phyloP scores from a whole-genome alignment of 2,797 vertebrate genomes.

The Malacoraja senta region DNA sequence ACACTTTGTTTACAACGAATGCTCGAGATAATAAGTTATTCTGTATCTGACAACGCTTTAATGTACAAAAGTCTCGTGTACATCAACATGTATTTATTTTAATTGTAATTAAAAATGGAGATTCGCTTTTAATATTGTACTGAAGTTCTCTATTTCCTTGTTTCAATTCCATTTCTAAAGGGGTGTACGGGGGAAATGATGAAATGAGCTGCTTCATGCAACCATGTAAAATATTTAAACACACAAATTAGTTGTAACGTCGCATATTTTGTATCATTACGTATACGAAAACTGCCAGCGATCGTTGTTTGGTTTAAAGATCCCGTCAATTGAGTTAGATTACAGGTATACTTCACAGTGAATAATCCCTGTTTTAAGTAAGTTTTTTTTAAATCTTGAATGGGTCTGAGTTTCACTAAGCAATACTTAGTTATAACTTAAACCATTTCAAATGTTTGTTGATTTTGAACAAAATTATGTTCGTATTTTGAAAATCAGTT shows the following conservation, averaged over 20 bases:
- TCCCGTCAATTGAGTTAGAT: not conserved
- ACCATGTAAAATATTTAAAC: not conserved
- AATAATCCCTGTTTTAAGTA: not conserved
- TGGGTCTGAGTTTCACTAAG: not conserved
- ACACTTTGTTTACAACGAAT: not conserved
- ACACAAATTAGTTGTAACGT: not conserved
- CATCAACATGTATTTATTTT: not conserved
- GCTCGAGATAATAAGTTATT: not conserved
- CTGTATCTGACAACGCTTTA: not conserved
- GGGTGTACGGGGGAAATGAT: not conserved
- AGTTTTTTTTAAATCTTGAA: not conserved
- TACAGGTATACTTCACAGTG: not conserved
- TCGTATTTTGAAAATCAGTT: conserved; percentile 23
- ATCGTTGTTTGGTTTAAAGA: not conserved
- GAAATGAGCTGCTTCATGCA: not conserved
- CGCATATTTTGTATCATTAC: not conserved
- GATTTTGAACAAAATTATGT: not conserved
- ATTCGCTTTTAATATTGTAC: not conserved
- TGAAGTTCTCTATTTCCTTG: not conserved
- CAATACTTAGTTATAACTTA: too few relatives aligned
- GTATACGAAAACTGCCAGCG: not conserved
- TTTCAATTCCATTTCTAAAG: not conserved
- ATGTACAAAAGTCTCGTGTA: not conserved
- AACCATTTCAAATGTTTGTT: not conserved
- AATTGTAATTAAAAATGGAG: not conserved